Base-by-base conservation (phyloP, 92 coral and sea anemone species). In the Plumapathes pennacea region DNA sequence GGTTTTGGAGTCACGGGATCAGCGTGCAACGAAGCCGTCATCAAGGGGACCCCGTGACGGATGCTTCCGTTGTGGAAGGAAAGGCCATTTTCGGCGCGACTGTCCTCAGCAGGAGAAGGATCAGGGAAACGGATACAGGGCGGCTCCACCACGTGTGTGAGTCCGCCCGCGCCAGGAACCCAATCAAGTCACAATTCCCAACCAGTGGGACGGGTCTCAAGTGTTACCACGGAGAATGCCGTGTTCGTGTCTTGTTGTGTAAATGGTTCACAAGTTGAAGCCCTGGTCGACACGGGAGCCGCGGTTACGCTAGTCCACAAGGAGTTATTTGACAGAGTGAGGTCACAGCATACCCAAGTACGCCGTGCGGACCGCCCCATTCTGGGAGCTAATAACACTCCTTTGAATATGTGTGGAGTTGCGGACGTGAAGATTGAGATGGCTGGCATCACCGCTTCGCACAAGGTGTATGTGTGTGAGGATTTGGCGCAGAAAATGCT, bases 41-140 rank as follows among this genome's bases (percentile, higher is more conserved):
- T 25, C 15, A 62, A 62, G 33, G 71, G 48, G 32, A 62, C 45
- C 71, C 2, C 46, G 33, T 28, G 60, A 45, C 48, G 57, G 34
- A 57, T 62, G 71, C 62, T 62, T 25, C 60, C 27, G 21, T 45
- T 62, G 71, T 57, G 71, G 71, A 23, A 62, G 33, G 48, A 45
- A 46, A 18, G 71, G 71, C 25, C 71, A 62, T 62, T 62, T 30
- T 45, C 30, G 57, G 9, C 46, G 71, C 46, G 71, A 62, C 46
- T 62, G 71, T 62, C 71, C 42, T 31, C 48, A 40, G 31, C 25
- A 19, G 31, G 60, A 56, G 32, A 43, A 56, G 60, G 48, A 45
- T 30, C 64, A 66, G 74, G 74, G 50, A 66, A 66, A 66, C 74
- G 58, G 52, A 38, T 50, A 53, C 74, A 66, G 74, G 74, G 63